phyloP scores from a whole-genome alignment of 2,888 invertebrate species.

The Sympetrum striolatum region DNA sequence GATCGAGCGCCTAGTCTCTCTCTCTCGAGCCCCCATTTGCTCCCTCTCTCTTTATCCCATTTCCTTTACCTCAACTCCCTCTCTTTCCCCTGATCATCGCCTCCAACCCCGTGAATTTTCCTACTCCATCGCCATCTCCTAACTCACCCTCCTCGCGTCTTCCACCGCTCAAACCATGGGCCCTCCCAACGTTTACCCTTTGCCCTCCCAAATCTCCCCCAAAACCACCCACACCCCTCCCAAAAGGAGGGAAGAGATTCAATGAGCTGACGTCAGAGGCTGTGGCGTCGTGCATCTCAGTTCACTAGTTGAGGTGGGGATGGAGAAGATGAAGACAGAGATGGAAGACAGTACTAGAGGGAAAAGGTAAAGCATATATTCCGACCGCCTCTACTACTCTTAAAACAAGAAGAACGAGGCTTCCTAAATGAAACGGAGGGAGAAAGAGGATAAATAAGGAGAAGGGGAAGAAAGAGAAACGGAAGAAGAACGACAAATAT shows the following conservation, averaged over 20 bases:
- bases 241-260: neutral
- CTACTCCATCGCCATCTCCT: neutral
- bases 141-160: neutral
- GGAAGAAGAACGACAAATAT: neutral
- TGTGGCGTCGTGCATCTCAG: constrained; percentile 19
- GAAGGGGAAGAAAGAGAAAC: neutral
- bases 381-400: neutral
- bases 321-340: neutral
- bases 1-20: neutral
- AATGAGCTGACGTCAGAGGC: constrained; percentile 34
- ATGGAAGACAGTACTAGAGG: neutral
- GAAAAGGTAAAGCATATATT: neutral
- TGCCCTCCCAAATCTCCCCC: neutral
- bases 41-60: neutral
- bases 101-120: neutral
- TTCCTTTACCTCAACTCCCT: neutral
- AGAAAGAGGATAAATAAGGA: neutral
- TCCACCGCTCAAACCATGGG: neutral
- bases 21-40: neutral
- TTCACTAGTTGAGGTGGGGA: neutral
- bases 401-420: neutral
- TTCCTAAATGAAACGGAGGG: neutral
- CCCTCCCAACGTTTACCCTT: neutral
- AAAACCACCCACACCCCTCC: neutral
- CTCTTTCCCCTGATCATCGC: neutral